Base-by-base conservation (phyloP, 2,888 invertebrate species). In the Acanthosoma haemorrhoidale region DNA sequence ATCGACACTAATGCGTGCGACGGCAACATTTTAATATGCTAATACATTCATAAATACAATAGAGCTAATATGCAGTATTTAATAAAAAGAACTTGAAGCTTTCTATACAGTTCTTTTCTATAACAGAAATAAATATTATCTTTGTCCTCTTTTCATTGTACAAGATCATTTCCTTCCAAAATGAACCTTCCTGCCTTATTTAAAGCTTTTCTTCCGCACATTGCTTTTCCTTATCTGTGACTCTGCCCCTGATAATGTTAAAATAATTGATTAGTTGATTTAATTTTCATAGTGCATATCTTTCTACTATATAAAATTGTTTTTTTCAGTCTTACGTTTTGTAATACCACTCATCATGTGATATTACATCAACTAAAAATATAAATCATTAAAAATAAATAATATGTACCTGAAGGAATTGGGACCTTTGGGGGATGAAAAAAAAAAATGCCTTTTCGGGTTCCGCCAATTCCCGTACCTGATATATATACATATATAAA, bases 151-250 rank as follows among this genome's bases (percentile, higher is more conserved):
- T 21, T 43, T 43, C 43, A 13, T 43, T 43, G 11, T 11, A 21
- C 43, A 43, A 43, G 43, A 43, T 43, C 21, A 21, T 43, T 43
- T 43, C 21, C 18, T 43, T 21, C 43, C n/a, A n/a, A n/a, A n/a
- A n/a, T n/a, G n/a, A n/a, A n/a, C n/a, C n/a, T n/a, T 43, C 43
- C 43, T 43, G 11, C n/a, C 21, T 43, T 15, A 21, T 43, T 21
- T 43, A 43, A 43, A 43, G 43, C 43, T 43, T 43, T 43, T 43
- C 43, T n/a, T n/a, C n/a, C n/a, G n/a, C n/a, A n/a, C n/a, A n/a
- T n/a, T 13, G 21, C 43, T 43, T 43, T 43, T 21, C 43, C 16
- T 21, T 43, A 43, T 13, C 43, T 43, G 15, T 13, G 21, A 21
- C 13, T 43, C 43, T 43, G 43, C 21, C 21, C 21, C 43, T 43